These are phyloP conservation scores for Beroe forskalii DNA, from an alignment of 37 sponge, comb jelly and placozoan genomes.

Conservation along the genomic window DNA sequence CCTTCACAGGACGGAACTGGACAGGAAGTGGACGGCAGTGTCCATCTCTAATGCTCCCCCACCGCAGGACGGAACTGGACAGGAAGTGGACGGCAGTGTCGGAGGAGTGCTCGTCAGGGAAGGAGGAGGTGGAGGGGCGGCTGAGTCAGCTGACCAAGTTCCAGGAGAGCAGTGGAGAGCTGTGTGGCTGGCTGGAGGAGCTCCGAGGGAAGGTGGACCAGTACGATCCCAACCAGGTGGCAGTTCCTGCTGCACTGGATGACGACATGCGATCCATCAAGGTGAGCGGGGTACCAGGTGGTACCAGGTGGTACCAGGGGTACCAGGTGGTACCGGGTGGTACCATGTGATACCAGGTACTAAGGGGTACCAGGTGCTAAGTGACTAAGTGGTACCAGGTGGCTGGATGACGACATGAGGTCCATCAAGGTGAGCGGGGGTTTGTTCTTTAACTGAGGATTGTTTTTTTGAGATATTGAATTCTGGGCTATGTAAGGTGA, in stretches of 20 bases:
- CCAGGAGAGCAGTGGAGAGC: conserved; percentile 9
- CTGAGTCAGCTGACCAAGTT: neutral
- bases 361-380: no score
- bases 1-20: conserved; percentile 6
- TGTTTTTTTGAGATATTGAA: no score
- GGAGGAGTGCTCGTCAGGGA: neutral
- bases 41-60: no score
- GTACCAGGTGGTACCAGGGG: no score
- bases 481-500: no score
- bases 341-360: no score
- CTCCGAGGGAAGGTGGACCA: neutral
- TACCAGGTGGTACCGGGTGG: no score
- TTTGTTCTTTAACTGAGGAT: no score
- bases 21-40: neutral
- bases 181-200: neutral
- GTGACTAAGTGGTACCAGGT: no score
- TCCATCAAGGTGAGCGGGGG: no score
- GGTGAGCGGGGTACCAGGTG: neutral
- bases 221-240: conserved; percentile 1
- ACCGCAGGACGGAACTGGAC: conserved; percentile 18
- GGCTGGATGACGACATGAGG: no score
- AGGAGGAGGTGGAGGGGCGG: neutral
- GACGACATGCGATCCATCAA: neutral
- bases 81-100: neutral
- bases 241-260: neutral